Percentiles rank a stretch among this genome's conserved stretches.
Conservation (phyloP, 2,888 invertebrate genomes). For the Drosophila longiperda region DNA sequence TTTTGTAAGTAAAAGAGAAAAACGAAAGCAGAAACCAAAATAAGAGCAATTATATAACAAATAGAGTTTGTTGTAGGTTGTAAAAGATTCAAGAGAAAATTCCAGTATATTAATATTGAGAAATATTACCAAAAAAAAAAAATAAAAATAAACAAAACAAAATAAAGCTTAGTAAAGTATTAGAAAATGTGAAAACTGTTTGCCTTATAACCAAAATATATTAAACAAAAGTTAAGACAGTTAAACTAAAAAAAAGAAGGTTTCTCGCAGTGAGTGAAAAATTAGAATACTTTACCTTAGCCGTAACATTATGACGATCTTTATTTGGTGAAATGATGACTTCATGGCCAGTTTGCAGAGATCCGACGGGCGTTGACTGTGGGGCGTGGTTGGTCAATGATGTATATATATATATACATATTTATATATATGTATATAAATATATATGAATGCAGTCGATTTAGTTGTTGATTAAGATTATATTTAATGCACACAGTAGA, state of each 20-base stretch:
- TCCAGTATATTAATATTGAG: slow-evolving; percentile 8
- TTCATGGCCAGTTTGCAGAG: slow-evolving; percentile 96
- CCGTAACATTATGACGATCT: slow-evolving; percentile 92
- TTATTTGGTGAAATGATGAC: slow-evolving; percentile 95
- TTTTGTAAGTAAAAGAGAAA: slow-evolving; percentile 7
- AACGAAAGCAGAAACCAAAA: slow-evolving; percentile 30
- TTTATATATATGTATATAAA: slow-evolving; percentile 12
- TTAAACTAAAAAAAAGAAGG: slow-evolving; percentile 16
- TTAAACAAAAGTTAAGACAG: slow-evolving; percentile 13
- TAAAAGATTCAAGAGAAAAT: slow-evolving; percentile 13
- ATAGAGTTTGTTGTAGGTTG: slow-evolving; percentile 22
- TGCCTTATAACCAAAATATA: slow-evolving; percentile 34
- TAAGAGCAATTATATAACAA: slow-evolving; percentile 24
- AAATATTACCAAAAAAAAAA: slow-evolving; percentile 4
- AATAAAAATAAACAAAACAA: slow-evolving; percentile 3
- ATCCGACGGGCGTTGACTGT: slow-evolving; percentile 97
- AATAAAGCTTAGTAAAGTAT: slow-evolving; percentile 26
- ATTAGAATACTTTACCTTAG: slow-evolving; percentile 88
- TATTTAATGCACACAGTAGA: slow-evolving; percentile 23
- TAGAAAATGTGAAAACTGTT: slow-evolving; percentile 14
- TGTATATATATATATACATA: slow-evolving; percentile 14
- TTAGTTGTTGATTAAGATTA: slow-evolving; percentile 39
- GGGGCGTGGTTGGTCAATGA: slow-evolving; percentile 51
- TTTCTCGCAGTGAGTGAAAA: slow-evolving; percentile 22
- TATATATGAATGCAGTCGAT: slow-evolving; percentile 50